phyloP scores from a whole-genome alignment of 2,113 vertebrate genomes.

The Arizona elegans region DNA sequence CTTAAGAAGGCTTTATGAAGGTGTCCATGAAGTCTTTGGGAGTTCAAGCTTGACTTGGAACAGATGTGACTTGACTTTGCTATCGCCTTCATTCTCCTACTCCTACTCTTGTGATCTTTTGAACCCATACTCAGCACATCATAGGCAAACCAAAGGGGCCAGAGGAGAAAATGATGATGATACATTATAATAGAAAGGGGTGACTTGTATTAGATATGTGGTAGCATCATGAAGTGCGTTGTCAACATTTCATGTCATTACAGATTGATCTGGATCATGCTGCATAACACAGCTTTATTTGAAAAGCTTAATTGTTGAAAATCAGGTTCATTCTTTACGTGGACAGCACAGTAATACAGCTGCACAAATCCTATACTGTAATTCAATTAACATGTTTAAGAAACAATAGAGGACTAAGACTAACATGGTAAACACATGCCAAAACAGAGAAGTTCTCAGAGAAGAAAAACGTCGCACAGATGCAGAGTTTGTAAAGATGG shows the following conservation, averaged over 20 bases:
- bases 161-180: neutral
- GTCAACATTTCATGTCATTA: neutral
- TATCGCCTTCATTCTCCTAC: no score
- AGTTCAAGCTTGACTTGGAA: no score
- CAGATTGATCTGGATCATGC: neutral
- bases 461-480: neutral
- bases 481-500: neutral
- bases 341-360: neutral
- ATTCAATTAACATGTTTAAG: neutral
- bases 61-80: no score
- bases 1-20: neutral
- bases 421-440: neutral
- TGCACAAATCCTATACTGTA: neutral
- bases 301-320: neutral
- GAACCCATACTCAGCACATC: neutral
- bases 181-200: neutral
- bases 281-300: neutral
- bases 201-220: neutral
- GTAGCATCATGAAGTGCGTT: neutral
- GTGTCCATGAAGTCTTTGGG: neutral
- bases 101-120: no score
- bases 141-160: neutral
- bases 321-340: neutral
- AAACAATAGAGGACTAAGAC: neutral
- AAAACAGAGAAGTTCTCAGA: neutral